Conservation (phyloP, 2,888 invertebrate genomes). For the Eupithecia tripunctaria region DNA sequence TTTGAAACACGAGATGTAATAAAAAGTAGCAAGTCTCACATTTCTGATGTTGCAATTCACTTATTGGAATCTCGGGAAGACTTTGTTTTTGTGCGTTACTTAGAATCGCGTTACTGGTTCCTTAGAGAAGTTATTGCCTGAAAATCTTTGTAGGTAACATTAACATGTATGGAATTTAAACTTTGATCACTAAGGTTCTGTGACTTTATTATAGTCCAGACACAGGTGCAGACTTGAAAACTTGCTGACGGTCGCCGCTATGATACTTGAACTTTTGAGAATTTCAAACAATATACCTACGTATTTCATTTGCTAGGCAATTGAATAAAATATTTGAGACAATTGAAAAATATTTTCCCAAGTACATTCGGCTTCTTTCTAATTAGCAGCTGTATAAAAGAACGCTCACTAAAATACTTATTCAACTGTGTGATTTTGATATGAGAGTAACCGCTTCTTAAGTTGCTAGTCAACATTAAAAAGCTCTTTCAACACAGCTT, state of each 20-base stretch:
- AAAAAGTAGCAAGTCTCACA: constrained; percentile 68
- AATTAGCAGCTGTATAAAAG: not conserved
- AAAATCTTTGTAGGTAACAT: not conserved
- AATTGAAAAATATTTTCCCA: not conserved
- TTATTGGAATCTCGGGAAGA: constrained; percentile 49
- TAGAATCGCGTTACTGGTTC: constrained; percentile 3
- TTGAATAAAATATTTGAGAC: not conserved
- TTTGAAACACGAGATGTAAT: constrained; percentile 41
- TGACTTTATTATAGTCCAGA: not conserved
- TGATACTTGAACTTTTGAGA: not conserved
- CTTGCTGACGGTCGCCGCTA: not conserved
- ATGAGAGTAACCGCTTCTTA: not conserved
- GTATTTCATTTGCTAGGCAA: not conserved
- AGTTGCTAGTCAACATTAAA: not conserved
- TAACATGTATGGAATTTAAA: not conserved
- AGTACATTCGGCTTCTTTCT: not conserved
- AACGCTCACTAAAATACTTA: not conserved
- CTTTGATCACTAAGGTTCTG: not conserved
- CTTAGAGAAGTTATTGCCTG: not conserved
- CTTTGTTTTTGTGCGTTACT: constrained; percentile 15
- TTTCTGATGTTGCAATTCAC: constrained; percentile 57
- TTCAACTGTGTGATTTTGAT: not conserved
- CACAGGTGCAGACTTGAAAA: not conserved
- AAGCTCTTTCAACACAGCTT: not conserved
- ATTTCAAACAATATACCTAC: not conserved